These are phyloP conservation scores for Macrotus californicus DNA, from an alignment of 2,113 vertebrate species.

Conservation along the genomic window DNA sequence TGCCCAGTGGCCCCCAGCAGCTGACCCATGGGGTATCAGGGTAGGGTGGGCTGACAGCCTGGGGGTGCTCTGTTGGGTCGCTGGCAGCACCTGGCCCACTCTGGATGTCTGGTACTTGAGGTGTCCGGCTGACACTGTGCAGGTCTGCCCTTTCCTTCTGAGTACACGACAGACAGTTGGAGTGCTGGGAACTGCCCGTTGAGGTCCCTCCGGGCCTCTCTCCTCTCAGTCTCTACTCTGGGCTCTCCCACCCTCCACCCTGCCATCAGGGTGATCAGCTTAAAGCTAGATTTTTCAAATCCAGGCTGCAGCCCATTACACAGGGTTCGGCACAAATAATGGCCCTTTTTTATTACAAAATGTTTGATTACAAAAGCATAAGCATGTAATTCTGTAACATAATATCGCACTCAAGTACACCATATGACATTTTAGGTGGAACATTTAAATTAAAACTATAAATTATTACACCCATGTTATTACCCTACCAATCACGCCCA, in stretches of 20 bases:
- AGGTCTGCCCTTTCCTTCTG: background rate
- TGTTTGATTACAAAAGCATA: no score
- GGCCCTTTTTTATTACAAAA: no score
- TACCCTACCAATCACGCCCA: no score
- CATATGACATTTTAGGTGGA: no score
- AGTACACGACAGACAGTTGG: background rate
- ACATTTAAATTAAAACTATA: no score
- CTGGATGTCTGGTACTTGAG: background rate
- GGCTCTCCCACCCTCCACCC: background rate
- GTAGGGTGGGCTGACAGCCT: background rate
- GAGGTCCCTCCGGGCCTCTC: background rate
- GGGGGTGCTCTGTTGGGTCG: background rate
- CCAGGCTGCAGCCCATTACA: background rate
- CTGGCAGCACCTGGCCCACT: background rate
- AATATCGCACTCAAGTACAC: no score
- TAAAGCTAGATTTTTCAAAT: background rate
- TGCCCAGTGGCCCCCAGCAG: background rate
- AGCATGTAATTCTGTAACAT: no score
- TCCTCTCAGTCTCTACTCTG: background rate
- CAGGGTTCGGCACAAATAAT: no score
- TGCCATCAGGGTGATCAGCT: background rate
- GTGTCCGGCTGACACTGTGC: background rate
- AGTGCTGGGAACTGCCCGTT: no score
- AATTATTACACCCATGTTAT: no score
- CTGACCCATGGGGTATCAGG: background rate